Conservation (phyloP, 2,888 invertebrate species). For the Oligia latruncula region DNA sequence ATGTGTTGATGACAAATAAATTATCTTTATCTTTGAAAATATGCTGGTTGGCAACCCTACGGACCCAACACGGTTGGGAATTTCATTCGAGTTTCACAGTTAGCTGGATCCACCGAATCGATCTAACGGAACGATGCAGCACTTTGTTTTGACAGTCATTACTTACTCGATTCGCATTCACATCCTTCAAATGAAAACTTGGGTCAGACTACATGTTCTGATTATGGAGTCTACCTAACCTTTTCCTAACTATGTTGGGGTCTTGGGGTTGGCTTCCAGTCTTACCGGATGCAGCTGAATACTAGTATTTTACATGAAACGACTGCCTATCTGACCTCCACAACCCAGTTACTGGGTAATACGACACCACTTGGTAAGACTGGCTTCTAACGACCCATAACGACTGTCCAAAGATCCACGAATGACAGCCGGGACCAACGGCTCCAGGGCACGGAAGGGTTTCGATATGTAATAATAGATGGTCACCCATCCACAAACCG, state of each 20-base stretch:
- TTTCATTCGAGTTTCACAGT: constrained; percentile 65
- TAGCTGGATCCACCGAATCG: constrained; percentile 61
- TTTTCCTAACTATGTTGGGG: background rate
- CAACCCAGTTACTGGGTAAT: too few species aligned
- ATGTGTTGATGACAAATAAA: background rate
- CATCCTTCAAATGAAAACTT: background rate
- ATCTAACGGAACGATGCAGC: constrained; percentile 62
- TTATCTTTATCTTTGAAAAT: background rate
- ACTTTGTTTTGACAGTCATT: constrained; percentile 51
- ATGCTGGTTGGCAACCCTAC: constrained; percentile 47
- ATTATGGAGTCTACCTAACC: background rate
- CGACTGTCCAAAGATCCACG: background rate
- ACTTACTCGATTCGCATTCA: constrained; percentile 18
- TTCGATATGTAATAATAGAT: background rate
- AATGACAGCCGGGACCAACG: background rate
- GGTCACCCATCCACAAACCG: background rate
- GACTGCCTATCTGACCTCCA: too few species aligned
- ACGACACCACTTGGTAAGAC: background rate
- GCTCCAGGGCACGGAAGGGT: background rate
- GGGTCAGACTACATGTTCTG: background rate
- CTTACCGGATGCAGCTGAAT: background rate
- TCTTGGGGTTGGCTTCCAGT: background rate
- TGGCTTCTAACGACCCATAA: background rate
- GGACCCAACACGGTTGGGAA: constrained; percentile 59
- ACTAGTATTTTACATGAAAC: too few species aligned